Evolutionary conservation across 1,140 invertebrate genomes (phyloP), one percentile per base, ranked within the genome.

Genomic region (Chrysomallon squamiferum): DNA sequence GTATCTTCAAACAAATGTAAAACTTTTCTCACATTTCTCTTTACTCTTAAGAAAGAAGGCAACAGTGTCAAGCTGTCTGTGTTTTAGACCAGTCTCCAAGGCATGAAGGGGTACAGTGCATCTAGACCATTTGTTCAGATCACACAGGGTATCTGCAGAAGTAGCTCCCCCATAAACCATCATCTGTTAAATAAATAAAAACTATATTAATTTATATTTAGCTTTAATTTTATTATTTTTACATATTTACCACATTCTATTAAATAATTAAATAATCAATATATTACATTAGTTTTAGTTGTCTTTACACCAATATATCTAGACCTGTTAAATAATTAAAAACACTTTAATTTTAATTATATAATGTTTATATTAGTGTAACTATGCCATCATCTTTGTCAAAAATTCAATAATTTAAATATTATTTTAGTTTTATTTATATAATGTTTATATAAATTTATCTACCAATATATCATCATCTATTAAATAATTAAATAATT

Each of bases 21-120:
- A 38, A 52, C 25, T 47, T 13, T 22, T 69, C 77, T 73, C 72
- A 86, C 85, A 70, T 61, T 82, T 78, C 66, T 81, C 76, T 72
- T 83, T 80, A 59, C 79, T 84, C 66, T 79, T 80, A 9, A 86
- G 73, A 62, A 83, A 86, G 70, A 83, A 85, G 2, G 76, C 62
- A 15, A 86, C 76, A 52, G 83, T 86, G 61, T 85, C 81, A 2
- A 86, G 62, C 47, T 86, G 84, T 47, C 80, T 62, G 54, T 86
- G 84, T 66, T 82, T 79, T 4, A 86, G 73, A 7, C 79, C 80
- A 9, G 76, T 57, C 61, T 82, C 75, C 35, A 84, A 63, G 0
- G 81, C 76, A 50, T 78, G 76, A 3, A 84, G 43, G 2, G 81
- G 80, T 11, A 84, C 70, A 9, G 80, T 74, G 50, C 79, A 80